Percentiles rank a stretch among this genome's conserved stretches.
These are phyloP conservation scores for Bos indicus DNA, from an alignment of 2,113 vertebrate species.

Conservation along the genomic window DNA sequence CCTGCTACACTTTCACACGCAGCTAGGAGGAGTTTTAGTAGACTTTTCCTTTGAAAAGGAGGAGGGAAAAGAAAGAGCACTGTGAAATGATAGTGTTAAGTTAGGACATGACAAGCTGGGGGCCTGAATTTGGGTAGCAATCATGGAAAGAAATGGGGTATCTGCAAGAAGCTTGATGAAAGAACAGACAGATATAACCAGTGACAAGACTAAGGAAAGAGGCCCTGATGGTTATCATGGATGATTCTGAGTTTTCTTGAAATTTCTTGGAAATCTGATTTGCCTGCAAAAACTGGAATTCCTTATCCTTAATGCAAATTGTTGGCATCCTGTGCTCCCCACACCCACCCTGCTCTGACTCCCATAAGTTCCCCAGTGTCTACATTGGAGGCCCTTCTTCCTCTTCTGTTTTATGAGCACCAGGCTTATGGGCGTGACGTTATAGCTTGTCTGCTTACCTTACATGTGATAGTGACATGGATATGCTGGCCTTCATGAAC, in stretches of 20 bases:
- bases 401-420: neutral
- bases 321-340: neutral
- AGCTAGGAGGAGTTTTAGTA: neutral
- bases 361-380: neutral
- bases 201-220: neutral
- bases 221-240: neutral
- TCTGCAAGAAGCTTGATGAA: neutral
- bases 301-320: neutral
- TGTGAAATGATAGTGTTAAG: neutral
- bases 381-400: neutral
- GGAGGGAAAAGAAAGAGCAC: neutral
- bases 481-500: neutral
- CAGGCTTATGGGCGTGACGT: neutral
- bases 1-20: neutral
- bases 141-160: neutral
- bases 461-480: neutral
- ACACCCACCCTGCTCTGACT: rapidly evolving
- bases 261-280: neutral
- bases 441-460: neutral
- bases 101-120: neutral
- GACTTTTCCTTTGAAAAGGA: neutral
- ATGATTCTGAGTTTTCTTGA: neutral
- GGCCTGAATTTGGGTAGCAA: neutral
- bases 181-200: neutral
- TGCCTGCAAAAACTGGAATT: neutral